Evolutionary conservation across 2,888 invertebrate species (phyloP), one percentile per base, ranked within the genome.

Genomic region (Tribolium freemani): DNA sequence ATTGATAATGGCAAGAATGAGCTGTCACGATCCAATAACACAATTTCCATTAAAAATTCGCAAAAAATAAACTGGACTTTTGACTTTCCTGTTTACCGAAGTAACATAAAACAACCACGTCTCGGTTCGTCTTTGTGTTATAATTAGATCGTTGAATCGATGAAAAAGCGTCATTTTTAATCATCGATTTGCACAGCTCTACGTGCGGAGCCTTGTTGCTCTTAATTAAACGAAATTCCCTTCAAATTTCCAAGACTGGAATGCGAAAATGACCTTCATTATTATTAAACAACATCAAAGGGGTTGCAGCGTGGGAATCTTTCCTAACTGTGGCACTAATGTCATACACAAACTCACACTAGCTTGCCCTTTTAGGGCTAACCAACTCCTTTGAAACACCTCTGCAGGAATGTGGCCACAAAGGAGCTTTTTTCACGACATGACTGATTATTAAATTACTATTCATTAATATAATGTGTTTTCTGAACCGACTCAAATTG

Each of bases 251-350:
- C 13, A 13, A 6, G 21, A 9, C 5, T 30, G 16, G 30, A 48
- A 46, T 26, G 31, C 4, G 6, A 44, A 58, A n/a, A 21, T 31
- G 16, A 51, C 38, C 63, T 63, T 38, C 50, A 51, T 44, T 53
- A 38, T 38, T 30, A 61, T 11, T 30, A 50, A 53, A 50, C 61
- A 51, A 63, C 51, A 63, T 63, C 63, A 63, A 63, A 63, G 51
- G 48, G 20, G 30, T 20, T 63, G 63, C 10, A 51, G 16, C 51
- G 63, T 63, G 51, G 51, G 63, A 63, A 63, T 51, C 11, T 31
- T 51, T 63, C 38, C 21, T 63, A 38, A 38, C 31, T 48, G 61
- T 10, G 61, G 26, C 61, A 61, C 30, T 50, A 60, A 60, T 60
- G 48, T 48, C 60, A 60, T 60, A 46, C 10, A 26, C 48, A 48